Percentiles rank a stretch among this genome's conserved stretches.
These are phyloP conservation scores for Scaptomyza graminum DNA, from an alignment of 1,140 invertebrate species.

Conservation along the genomic window DNA sequence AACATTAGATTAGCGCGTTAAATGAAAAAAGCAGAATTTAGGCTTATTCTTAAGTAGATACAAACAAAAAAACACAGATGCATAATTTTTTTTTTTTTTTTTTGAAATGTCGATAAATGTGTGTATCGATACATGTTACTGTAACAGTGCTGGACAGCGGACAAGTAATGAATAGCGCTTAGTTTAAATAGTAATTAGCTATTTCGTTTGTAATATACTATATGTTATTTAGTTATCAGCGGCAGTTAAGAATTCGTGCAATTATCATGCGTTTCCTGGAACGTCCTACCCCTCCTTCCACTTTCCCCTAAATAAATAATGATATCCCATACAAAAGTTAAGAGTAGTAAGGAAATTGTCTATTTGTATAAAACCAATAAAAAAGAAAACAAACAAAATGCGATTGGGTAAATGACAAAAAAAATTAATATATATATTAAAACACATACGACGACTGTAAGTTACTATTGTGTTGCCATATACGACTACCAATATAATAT, in stretches of 20 bases:
- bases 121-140: constrained; percentile 7
- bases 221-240: constrained; percentile 35
- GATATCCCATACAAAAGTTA: constrained; percentile 13
- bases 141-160: constrained; percentile 40
- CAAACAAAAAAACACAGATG: constrained; percentile 14
- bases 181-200: constrained; percentile 40
- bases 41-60: constrained; percentile 44
- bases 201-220: constrained; percentile 41
- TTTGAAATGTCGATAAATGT: constrained; percentile 14
- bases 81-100: constrained; percentile 34
- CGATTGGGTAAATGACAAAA: constrained; percentile 19
- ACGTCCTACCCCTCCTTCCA: constrained; percentile 1
- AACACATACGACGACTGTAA: constrained; percentile 71
- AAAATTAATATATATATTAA: not conserved
- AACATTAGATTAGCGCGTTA: constrained; percentile 40
- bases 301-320: constrained; percentile 4
- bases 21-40: constrained; percentile 33
- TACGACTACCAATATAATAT: constrained; percentile 37
- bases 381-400: constrained; percentile 4
- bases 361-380: constrained; percentile 70
- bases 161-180: constrained; percentile 47
- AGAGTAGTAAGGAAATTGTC: constrained; percentile 57
- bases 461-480: constrained; percentile 80
- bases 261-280: constrained; percentile 40
- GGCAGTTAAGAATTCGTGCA: constrained; percentile 35